Evolutionary conservation across 2,888 invertebrate species (phyloP).

Genomic region (Trachelus iudaicus): DNA sequence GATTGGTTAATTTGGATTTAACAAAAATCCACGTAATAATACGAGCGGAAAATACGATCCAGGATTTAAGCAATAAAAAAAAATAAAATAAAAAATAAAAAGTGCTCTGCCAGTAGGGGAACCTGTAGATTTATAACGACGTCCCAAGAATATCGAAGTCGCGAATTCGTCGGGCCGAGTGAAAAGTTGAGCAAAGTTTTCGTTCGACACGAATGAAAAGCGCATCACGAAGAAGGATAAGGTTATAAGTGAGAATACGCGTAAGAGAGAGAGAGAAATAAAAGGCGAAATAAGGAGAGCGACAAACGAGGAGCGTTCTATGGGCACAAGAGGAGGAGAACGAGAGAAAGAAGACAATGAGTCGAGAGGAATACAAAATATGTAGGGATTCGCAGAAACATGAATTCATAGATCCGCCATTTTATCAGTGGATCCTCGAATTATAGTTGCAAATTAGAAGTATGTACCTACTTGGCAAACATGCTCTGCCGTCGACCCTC

Average conservation of each 20-base stretch:
- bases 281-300: too few species aligned
- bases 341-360: too few species aligned
- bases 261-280: too few species aligned
- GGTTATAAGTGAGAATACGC: not conserved
- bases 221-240: not conserved
- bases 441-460: conserved; percentile 39
- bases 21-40: not conserved
- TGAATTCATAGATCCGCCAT: too few species aligned
- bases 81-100: too few species aligned
- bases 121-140: not conserved
- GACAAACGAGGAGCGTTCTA: too few species aligned
- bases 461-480: conserved; percentile 27
- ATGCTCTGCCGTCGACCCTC: not conserved
- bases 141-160: not conserved
- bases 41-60: not conserved
- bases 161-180: not conserved
- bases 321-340: too few species aligned
- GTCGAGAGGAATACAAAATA: too few species aligned
- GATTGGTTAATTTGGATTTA: not conserved
- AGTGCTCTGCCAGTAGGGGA: not conserved
- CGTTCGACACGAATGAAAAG: not conserved
- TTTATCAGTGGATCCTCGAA: conserved; percentile 6
- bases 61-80: not conserved
- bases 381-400: too few species aligned
- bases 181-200: not conserved